Percentiles rank a stretch among this genome's conserved stretches.
Conservation (phyloP, 2,113 vertebrate species). For the Myocastor coypus region DNA sequence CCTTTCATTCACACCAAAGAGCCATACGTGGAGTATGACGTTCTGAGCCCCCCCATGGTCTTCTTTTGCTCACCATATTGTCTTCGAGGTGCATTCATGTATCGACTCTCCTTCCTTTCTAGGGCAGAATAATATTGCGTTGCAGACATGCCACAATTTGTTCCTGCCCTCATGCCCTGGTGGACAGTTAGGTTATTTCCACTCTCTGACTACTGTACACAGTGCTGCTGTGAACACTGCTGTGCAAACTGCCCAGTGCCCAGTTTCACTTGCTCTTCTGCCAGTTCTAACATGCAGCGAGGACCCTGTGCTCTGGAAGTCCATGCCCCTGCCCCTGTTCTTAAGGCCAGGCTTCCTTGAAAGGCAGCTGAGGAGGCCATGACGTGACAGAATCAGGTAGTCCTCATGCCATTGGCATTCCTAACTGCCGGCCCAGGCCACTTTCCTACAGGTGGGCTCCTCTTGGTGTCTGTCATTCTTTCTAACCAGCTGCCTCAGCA, state of each 20-base stretch:
- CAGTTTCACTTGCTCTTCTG: background rate
- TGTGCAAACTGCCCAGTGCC: background rate
- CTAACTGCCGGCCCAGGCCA: background rate
- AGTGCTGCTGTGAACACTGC: background rate
- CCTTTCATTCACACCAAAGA: background rate
- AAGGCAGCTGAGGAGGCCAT: background rate
- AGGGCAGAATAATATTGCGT: background rate
- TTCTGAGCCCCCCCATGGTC: background rate
- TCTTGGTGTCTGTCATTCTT: background rate
- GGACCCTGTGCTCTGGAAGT: background rate
- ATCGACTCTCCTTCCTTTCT: background rate
- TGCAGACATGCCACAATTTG: background rate
- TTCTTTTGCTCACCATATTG: background rate
- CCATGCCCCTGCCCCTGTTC: background rate
- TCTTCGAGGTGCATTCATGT: background rate
- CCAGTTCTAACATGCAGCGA: background rate
- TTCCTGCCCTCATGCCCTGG: background rate
- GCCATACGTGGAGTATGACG: background rate
- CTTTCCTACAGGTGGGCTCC: background rate
- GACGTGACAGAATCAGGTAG: background rate
- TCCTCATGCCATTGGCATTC: background rate
- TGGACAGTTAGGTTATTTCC: background rate
- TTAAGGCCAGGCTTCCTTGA: background rate
- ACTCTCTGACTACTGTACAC: background rate
- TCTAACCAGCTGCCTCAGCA: background rate